Base-by-base conservation (phyloP, 2,888 invertebrate genomes). In the Lysandra coridon region DNA sequence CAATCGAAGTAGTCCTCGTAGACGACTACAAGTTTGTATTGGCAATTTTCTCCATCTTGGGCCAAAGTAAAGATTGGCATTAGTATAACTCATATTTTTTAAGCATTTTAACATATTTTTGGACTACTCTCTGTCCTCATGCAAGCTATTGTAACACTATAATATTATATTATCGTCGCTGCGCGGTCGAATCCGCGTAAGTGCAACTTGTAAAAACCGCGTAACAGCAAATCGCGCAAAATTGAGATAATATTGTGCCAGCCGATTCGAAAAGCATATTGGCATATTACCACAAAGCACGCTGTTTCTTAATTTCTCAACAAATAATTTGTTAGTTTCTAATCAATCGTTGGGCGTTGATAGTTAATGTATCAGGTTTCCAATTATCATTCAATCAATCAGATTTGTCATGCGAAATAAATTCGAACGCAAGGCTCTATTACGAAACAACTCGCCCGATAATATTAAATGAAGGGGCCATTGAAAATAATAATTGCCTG, bases 361-460 rank as follows among this genome's bases (percentile, higher is more conserved):
- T 69, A 64, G 10, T 64, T 64, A 33, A 69, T 69, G 69, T 37
- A 69, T 69, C 33, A 69, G 69, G 69, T 69, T 33, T 69, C 69
- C 69, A 69, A 69, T 69, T 69, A 69, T 76, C 53, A 75, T 75
- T 44, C 75, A 75, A 75, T 49, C 76, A 76, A 76, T 76, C 30
- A 76, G 30, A 53, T 76, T 76, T 53, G 76, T 76, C 76, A 76
- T 53, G 76, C 53, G 57, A 75, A 75, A 49, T 53, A 53, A 57
- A 57, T 76, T 53, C 33, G 30, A 30, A 76, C 76, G 76, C 76
- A 76, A 76, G 57, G 30, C 4, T 69, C 17, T 75, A 75, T 57
- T 76, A 14, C 57, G 33, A 57, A 76, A 76, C 12, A 57, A 53
- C 17, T 76, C 53, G 12, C 14, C 74, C 23, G 40, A 23, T 40